Base-by-base conservation (phyloP, 2,113 vertebrate species). In the Cyprinus carpio region DNA sequence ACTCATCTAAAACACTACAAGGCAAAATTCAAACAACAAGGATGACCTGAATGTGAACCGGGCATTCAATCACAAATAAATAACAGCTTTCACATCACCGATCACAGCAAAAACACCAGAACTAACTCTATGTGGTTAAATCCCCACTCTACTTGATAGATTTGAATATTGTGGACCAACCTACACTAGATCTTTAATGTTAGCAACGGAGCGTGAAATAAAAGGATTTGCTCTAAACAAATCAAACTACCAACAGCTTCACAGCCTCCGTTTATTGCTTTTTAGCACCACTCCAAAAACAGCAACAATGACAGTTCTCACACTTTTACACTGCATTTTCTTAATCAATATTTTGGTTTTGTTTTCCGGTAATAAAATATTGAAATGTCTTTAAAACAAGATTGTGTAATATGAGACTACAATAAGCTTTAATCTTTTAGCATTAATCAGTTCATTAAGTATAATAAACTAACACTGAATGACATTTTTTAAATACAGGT, bases 151-250 rank as follows among this genome's bases (percentile, higher is more conserved):
- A 65, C 58, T 9, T 29, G 37, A 64, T 80, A 20, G 75, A 18
- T 46, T 27, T 43, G 37, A 80, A 80, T 43, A 40, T 60, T 15
- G 40, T 25, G 58, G n/a, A 81, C n/a, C 23, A 20, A 46, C 40
- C n/a, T 43, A 80, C n/a, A 11, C 78, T 29, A 81, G 37, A 81
- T 64, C 7, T 81, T 46, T 29, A 81, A 46, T 81, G 58, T 81
- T 20, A 46, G 58, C 58, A 65, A 81, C 8, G 15, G 58, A 64
- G 58, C 78, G 29, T 46, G 58, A 81, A 81, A 81, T 65, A 64
- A 81, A 58, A 65, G 34, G 54, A 60, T 81, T 81, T 65, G n/a
- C 78, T 46, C 78, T 81, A 81, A 78, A 81, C 75, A 37, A 34
- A 58, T 77, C 75, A 77, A 75, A 75, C n/a, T 16, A 49, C 2